Evolutionary conservation across 1,140 invertebrate genomes (phyloP).

Genomic region (Leucophenga varia): DNA sequence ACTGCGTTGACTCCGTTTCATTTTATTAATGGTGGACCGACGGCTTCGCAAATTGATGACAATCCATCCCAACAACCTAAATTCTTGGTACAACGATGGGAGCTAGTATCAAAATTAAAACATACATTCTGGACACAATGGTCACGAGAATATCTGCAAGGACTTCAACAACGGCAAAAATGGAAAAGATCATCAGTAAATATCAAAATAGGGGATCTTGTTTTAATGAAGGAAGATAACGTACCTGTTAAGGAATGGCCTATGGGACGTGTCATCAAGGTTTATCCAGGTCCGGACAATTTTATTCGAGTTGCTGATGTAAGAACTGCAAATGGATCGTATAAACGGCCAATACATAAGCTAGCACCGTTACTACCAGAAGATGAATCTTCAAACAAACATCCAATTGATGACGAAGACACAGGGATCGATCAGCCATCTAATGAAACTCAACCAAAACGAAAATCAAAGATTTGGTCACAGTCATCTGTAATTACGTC

Average conservation of each 20-base stretch:
- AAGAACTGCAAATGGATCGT: conserved; percentile 21
- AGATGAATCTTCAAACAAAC: neutral
- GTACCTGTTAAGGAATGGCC: conserved; percentile 45
- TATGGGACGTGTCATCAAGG: conserved; percentile 27
- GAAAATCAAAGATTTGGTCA: too few relatives aligned
- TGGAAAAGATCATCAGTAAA: conserved; percentile 24
- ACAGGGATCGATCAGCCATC: too few relatives aligned
- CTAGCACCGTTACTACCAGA: conserved; percentile 18
- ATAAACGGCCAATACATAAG: conserved; percentile 29
- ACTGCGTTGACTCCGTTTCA: conserved; percentile 38
- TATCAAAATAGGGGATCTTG: conserved; percentile 36
- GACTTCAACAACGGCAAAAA: conserved; percentile 40
- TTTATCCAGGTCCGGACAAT: conserved; percentile 33
- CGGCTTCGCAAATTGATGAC: too few relatives aligned
- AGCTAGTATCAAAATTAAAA: too few relatives aligned
- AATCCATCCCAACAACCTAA: too few relatives aligned
- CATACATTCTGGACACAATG: conserved; percentile 39
- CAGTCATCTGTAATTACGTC: too few relatives aligned
- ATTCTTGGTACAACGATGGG: too few relatives aligned
- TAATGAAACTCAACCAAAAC: too few relatives aligned
- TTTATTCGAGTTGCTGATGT: conserved; percentile 32
- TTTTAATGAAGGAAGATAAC: conserved; percentile 49
- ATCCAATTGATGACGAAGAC: too few relatives aligned
- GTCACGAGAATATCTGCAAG: conserved; percentile 28
- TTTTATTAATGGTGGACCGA: conserved; percentile 44